phyloP scores from a whole-genome alignment of 1,140 invertebrate genomes.

The Drosophila malerkotliana region DNA sequence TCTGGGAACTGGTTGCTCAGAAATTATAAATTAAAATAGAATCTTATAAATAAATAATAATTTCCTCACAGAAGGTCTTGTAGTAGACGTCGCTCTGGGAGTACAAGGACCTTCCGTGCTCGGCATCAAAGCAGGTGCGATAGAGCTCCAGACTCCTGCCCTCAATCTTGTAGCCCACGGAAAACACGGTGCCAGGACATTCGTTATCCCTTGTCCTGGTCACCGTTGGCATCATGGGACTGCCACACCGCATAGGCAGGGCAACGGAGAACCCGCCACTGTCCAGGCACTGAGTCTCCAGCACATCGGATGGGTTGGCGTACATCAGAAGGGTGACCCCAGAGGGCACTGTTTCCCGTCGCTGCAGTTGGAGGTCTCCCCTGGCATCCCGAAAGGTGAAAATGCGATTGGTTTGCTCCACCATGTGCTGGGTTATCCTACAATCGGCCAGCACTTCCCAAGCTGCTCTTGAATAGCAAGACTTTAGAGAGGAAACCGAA shows the following conservation, averaged over 20 bases:
- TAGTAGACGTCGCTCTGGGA: slow-evolving; percentile 56
- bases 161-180: slow-evolving; percentile 49
- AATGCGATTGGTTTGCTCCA: slow-evolving; percentile 56
- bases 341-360: slow-evolving; percentile 42
- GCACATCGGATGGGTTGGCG: slow-evolving; percentile 29
- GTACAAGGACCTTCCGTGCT: slow-evolving; percentile 35
- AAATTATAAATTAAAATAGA: no score
- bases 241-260: slow-evolving; percentile 37
- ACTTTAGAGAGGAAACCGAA: neutral
- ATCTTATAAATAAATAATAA: no score
- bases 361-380: slow-evolving; percentile 45
- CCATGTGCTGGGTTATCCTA: slow-evolving; percentile 7
- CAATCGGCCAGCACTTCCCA: slow-evolving; percentile 30
- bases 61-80: slow-evolving; percentile 48
- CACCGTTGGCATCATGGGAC: slow-evolving; percentile 42
- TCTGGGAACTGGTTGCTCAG: slow-evolving; percentile 25
- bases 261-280: slow-evolving; percentile 27
- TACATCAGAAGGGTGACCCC: slow-evolving; percentile 45
- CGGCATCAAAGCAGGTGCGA: slow-evolving; percentile 53
- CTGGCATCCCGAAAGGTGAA: slow-evolving; percentile 48
- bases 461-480: neutral
- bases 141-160: slow-evolving; percentile 45
- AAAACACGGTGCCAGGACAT: slow-evolving; percentile 36
- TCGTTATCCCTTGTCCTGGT: slow-evolving; percentile 1
- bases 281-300: slow-evolving; percentile 42